These are phyloP conservation scores for Merops nubicus DNA, from an alignment of 2,113 vertebrate genomes.

Conservation along the genomic window DNA sequence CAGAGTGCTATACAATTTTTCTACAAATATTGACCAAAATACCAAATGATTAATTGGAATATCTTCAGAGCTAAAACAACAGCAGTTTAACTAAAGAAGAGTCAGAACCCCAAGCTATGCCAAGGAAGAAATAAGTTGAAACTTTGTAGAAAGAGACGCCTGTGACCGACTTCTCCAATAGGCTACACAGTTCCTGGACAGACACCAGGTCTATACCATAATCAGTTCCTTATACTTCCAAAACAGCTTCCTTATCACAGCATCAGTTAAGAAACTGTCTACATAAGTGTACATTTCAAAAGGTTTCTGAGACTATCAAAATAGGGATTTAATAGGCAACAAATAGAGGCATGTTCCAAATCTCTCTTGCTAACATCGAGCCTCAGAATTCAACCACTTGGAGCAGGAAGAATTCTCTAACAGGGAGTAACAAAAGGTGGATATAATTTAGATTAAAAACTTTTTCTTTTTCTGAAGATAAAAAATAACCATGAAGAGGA, in stretches of 20 bases:
- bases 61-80: background rate
- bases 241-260: background rate
- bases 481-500: background rate
- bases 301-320: background rate
- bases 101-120: background rate
- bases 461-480: background rate
- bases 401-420: background rate
- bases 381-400: background rate
- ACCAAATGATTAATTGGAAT: background rate
- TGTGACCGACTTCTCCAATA: background rate
- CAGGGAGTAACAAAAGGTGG: background rate
- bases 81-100: background rate
- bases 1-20: background rate
- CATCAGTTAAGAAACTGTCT: background rate
- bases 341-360: background rate
- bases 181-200: background rate
- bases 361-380: background rate
- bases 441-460: background rate
- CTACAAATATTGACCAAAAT: background rate
- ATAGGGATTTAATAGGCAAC: background rate
- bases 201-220: background rate
- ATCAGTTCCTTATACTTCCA: background rate
- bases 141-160: background rate
- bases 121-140: background rate
- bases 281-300: background rate